Evolutionary conservation across 2,797 vertebrate species (phyloP), one percentile per base, ranked within the genome.

Genomic region (Peromyscus eremicus): DNA sequence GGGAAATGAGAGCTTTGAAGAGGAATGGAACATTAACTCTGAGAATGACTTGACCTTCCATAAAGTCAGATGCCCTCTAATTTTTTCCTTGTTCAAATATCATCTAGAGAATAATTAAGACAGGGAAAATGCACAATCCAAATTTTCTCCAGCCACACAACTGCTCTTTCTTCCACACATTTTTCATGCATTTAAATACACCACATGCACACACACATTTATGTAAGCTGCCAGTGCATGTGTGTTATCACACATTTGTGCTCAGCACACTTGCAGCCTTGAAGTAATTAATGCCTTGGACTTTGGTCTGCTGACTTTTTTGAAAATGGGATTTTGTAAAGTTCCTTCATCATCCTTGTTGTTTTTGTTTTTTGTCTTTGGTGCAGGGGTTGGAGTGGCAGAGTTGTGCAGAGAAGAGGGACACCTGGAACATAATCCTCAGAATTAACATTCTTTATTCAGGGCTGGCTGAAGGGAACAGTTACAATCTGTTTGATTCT

Each of bases 391-490:
- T 57, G 68, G 68, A 52, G 21, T 14, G 71, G 19, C 32, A 68
- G 96, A 96, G 96, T 89, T 95, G 97, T 94, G 82, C 89, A 83
- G 97, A 98, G 98, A 96, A 93, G 96, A 97, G 55, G 90, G 91
- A 97, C 96, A 97, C 98, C 98, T 97, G 92, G 98, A 86, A 83
- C 90, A 96, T 98, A 98, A 98, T 97, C 98, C 97, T 88, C 2
- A 13, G 98, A 90, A 98, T 98, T 98, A 99, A 98, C 98, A 98
- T 98, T 98, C 98, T 95, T 98, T 0, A 0, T 87, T 80, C 86
- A 4, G 84, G 88, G 70, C 60, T 95, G 29, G 66, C 94, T 62
- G 27, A 46, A 86, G 91, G 94, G 91, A 97, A 97, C 94, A 82
- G 93, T 0, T 0, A 83, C 6, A 0, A 98, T 97, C 98, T 85